phyloP scores from a whole-genome alignment of 2,888 invertebrate genomes.

The Rhamphomyia laevipes region DNA sequence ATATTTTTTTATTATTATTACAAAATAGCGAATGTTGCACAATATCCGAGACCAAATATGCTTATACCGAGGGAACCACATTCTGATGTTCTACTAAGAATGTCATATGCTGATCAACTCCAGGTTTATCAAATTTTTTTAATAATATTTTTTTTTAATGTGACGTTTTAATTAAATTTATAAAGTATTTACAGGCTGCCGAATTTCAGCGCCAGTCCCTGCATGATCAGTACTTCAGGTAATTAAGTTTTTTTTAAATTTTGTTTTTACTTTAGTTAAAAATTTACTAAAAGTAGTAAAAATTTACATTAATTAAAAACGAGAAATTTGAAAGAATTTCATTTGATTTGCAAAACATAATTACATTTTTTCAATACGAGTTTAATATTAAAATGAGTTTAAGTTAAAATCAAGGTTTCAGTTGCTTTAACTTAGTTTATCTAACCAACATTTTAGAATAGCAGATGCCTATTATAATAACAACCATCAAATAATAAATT shows the following conservation, averaged over 20 bases:
- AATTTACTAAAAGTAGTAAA: no score
- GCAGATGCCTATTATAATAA: no score
- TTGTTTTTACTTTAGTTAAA: no score
- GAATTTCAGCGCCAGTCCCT: conserved; percentile 39
- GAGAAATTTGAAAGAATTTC: no score
- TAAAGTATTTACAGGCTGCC: conserved; percentile 40
- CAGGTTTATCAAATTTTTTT: conserved; percentile 34
- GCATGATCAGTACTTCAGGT: conserved; percentile 40
- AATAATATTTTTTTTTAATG: conserved; percentile 22
- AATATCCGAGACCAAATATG: conserved; percentile 40
- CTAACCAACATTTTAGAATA: no score
- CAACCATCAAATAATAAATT: no score
- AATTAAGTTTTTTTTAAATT: conserved; percentile 15
- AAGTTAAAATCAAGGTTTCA: no score
- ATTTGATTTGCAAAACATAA: no score
- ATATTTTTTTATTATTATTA: conserved; percentile 4
- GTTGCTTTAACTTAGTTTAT: no score
- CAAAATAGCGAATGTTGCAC: conserved; percentile 36
- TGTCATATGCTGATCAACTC: conserved; percentile 39
- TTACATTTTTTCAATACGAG: no score
- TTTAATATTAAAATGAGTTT: no score
- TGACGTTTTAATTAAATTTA: conserved; percentile 33
- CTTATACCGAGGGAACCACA: conserved; percentile 39
- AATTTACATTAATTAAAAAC: no score
- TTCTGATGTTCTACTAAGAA: conserved; percentile 38